A percentile compares a stretch with the other conserved stretches of the same genome.
Conservation (phyloP, 2,888 invertebrate genomes). For the Lasioglossum villosulum region DNA sequence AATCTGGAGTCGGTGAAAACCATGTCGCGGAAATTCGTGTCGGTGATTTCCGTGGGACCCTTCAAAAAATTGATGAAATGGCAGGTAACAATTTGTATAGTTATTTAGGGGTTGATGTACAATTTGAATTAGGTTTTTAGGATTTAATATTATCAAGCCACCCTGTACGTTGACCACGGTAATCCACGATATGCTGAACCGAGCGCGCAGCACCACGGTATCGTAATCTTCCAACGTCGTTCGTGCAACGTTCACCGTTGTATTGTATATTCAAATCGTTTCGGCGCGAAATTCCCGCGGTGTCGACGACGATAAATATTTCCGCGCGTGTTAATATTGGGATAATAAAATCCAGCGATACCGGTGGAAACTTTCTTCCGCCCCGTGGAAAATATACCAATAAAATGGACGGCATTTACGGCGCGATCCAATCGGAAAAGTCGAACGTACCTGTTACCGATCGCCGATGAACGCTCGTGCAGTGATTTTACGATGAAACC, state of each 20-base stretch:
- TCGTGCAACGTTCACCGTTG: conserved; percentile 19
- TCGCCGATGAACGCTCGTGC: neutral
- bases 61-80: neutral
- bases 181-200: conserved; percentile 53
- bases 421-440: conserved; percentile 5
- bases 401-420: conserved; percentile 13
- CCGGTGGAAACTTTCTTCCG: conserved; percentile 14
- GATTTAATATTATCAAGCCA: neutral
- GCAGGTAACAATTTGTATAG: neutral
- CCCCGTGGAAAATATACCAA: neutral
- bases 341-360: conserved; percentile 19
- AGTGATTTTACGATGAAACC: neutral
- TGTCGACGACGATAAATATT: conserved; percentile 9
- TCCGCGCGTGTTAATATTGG: conserved; percentile 20
- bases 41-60: no score
- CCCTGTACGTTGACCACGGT: conserved; percentile 52
- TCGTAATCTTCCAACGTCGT: conserved; percentile 33
- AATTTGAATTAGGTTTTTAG: neutral
- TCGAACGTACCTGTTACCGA: neutral
- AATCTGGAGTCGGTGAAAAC: no score
- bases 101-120: neutral
- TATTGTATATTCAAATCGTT: conserved; percentile 52
- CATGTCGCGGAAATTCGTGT: no score
- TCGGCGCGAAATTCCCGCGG: conserved; percentile 46
- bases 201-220: conserved; percentile 46